These are phyloP conservation scores for Silurus aristotelis DNA, from an alignment of 2,797 vertebrate species.

Conservation along the genomic window DNA sequence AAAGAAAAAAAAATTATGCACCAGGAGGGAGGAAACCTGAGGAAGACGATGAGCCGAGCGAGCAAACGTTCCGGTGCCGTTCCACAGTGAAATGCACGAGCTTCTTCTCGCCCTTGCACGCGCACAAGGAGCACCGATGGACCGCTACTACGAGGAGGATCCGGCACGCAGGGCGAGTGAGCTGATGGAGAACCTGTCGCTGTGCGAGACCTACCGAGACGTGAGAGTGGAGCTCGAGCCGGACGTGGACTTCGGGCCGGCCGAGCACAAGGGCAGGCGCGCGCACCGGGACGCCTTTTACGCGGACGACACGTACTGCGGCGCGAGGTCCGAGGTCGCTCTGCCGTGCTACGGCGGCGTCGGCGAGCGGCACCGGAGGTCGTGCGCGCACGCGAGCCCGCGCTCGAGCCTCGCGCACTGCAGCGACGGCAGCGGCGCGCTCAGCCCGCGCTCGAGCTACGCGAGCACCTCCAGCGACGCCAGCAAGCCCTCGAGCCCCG, in stretches of 20 bases:
- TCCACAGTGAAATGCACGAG: slow-evolving; percentile 76
- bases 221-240: slow-evolving; percentile 71
- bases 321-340: slow-evolving; percentile 85
- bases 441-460: slow-evolving; percentile 83
- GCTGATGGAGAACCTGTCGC: slow-evolving; percentile 78
- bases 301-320: slow-evolving; percentile 73
- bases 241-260: slow-evolving; percentile 59
- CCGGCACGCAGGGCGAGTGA: slow-evolving; percentile 72
- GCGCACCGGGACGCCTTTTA: slow-evolving; percentile 72
- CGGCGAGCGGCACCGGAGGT: slow-evolving; percentile 78
- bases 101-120: slow-evolving; percentile 58
- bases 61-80: slow-evolving; percentile 71
- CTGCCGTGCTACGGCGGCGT: slow-evolving; percentile 85
- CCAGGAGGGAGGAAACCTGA: slow-evolving; percentile 51
- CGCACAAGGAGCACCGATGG: slow-evolving; percentile 74
- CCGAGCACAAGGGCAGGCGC: slow-evolving; percentile 72
- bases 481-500: slow-evolving; percentile 89
- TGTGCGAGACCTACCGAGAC: slow-evolving; percentile 74
- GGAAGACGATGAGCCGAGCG: slow-evolving; percentile 41
- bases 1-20: slow-evolving; percentile 54
- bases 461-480: slow-evolving; percentile 80
- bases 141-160: slow-evolving; percentile 78
- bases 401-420: slow-evolving; percentile 80
- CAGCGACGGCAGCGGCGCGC: slow-evolving; percentile 70
- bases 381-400: slow-evolving; percentile 73